phyloP scores from a whole-genome alignment of 2,797 vertebrate species.

The Dendrocincla tyrannina region DNA sequence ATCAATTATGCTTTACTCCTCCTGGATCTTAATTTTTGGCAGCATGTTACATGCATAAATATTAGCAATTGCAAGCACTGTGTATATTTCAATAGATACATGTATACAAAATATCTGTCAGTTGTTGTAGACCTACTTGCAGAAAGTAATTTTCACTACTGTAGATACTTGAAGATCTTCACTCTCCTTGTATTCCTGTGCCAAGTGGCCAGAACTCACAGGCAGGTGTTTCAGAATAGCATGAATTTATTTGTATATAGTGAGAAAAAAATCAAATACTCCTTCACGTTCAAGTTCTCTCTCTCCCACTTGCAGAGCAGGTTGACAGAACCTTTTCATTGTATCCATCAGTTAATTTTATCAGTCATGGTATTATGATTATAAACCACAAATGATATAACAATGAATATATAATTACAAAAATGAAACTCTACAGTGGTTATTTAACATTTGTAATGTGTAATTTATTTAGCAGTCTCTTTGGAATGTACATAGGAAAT shows the following conservation, averaged over 20 bases:
- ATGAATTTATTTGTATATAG: conserved; percentile 27
- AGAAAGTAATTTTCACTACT: not conserved
- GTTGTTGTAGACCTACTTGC: not conserved
- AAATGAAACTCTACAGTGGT: conserved; percentile 31
- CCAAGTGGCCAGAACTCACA: not conserved
- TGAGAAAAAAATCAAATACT: conserved; percentile 36
- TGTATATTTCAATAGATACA: not conserved
- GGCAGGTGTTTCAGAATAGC: not conserved
- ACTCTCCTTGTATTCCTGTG: not conserved
- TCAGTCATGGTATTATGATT: conserved; percentile 42
- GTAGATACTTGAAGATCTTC: not conserved
- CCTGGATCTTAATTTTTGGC: not conserved
- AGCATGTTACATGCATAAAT: not conserved
- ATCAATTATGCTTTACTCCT: not conserved
- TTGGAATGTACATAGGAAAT: conserved; percentile 24
- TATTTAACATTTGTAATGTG: conserved; percentile 39
- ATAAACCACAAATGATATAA: conserved; percentile 49
- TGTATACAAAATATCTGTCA: not conserved
- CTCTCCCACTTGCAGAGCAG: conserved; percentile 3
- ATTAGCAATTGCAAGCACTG: not conserved
- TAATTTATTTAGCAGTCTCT: conserved; percentile 33
- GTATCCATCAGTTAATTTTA: conserved; percentile 57
- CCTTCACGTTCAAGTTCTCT: conserved; percentile 13
- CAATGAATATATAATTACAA: conserved; percentile 50
- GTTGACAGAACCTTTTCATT: conserved; percentile 48